These are phyloP conservation scores for Sebastes vulpes DNA, from an alignment of 2,797 vertebrate genomes.

Conservation along the genomic window DNA sequence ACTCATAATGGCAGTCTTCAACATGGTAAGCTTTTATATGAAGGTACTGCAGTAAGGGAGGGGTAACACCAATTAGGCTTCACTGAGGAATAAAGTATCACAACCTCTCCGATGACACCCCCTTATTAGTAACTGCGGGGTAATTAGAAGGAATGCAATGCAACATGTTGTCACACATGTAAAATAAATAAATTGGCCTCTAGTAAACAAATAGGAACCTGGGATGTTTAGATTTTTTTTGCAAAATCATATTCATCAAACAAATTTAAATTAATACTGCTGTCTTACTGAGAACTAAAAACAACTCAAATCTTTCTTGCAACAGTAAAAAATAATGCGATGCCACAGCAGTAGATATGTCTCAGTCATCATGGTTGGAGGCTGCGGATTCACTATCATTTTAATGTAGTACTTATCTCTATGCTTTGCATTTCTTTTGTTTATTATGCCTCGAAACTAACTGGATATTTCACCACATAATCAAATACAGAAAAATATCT, in stretches of 20 bases:
- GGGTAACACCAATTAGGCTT: constrained; percentile 8
- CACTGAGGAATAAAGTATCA: not conserved
- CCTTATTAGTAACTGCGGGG: not conserved
- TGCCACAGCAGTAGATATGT: not conserved
- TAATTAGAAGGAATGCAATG: constrained; percentile 2
- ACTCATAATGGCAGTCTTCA: constrained; percentile 93
- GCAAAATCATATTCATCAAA: not conserved
- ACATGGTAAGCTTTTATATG: constrained; percentile 89
- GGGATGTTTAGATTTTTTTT: not conserved
- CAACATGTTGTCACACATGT: not conserved
- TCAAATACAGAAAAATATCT: not conserved
- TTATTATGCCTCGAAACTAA: not conserved
- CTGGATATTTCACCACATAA: not conserved
- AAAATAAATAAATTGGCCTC: not conserved
- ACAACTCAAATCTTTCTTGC: not conserved
- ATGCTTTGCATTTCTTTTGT: constrained; percentile 8
- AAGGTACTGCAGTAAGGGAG: not conserved
- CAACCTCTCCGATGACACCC: not conserved
- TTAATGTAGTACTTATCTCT: not conserved
- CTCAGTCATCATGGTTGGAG: not conserved
- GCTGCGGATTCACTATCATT: not conserved
- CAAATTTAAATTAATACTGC: not conserved
- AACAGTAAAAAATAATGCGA: not conserved
- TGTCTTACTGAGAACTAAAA: not conserved
- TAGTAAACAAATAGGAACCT: not conserved